Conservation (phyloP, 2,888 invertebrate species). For the Theodoxus fluviatilis region DNA sequence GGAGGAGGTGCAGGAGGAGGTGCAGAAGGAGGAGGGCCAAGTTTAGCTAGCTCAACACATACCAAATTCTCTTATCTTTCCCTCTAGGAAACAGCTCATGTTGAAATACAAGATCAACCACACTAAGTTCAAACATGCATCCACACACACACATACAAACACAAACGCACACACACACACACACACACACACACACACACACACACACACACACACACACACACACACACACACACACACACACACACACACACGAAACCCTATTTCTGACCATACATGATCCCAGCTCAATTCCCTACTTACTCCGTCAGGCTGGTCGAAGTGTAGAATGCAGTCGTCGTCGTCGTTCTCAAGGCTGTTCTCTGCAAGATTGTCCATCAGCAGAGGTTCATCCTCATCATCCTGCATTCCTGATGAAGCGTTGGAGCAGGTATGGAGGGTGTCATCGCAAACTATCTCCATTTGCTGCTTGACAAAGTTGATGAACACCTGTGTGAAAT, state of each 20-base stretch:
- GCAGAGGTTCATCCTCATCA: slow-evolving; percentile 38
- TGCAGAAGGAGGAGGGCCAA: not conserved
- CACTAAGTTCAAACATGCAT: slow-evolving; percentile 18
- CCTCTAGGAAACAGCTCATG: too few species aligned
- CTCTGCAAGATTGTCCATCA: slow-evolving; percentile 34
- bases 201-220: slow-evolving; percentile 16
- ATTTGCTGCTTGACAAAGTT: slow-evolving; percentile 64
- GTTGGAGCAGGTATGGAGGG: slow-evolving; percentile 15
- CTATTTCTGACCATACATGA: not conserved
- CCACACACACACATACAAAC: slow-evolving; percentile 6
- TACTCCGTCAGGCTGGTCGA: slow-evolving; percentile 42
- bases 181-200: slow-evolving; percentile 7
- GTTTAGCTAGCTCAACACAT: too few species aligned
- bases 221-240: not conserved
- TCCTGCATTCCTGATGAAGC: slow-evolving; percentile 27
- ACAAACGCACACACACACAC: slow-evolving; percentile 12
- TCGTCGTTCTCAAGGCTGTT: slow-evolving; percentile 41
- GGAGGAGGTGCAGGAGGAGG: slow-evolving; percentile 17
- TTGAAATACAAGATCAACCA: too few species aligned
- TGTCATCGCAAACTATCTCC: slow-evolving; percentile 57
- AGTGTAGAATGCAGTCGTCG: slow-evolving; percentile 46
- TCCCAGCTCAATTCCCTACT: not conserved
- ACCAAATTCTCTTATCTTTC: too few species aligned
- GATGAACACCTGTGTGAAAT: slow-evolving; percentile 58
- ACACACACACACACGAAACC: slow-evolving; percentile 27